phyloP scores from a whole-genome alignment of 2,888 invertebrate species.

The Brenthis ino region DNA sequence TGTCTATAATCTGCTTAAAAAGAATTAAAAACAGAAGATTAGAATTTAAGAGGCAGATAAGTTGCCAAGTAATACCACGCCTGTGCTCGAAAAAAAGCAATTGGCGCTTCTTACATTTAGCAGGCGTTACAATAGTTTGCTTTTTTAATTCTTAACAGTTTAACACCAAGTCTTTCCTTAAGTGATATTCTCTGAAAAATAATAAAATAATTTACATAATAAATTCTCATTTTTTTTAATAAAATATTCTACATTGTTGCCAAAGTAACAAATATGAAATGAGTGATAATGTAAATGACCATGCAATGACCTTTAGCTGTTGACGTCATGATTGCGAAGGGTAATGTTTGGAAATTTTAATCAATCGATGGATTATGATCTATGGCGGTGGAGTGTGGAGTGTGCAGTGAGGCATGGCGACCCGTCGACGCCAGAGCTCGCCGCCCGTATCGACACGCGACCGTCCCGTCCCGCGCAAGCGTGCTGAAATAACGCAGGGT shows the following conservation, averaged over 20 bases:
- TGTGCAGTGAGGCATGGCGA: slow-evolving; percentile 54
- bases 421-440: slow-evolving; percentile 62
- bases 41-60: neutral
- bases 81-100: slow-evolving; percentile 22
- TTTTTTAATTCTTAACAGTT: too few relatives aligned
- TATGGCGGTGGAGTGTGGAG: slow-evolving; percentile 25
- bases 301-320: slow-evolving; percentile 15
- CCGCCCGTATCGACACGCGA: slow-evolving; percentile 47
- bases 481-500: slow-evolving; percentile 46
- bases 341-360: slow-evolving; percentile 27
- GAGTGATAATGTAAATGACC: slow-evolving; percentile 10
- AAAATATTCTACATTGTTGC: neutral
- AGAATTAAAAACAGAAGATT: too few relatives aligned
- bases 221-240: too few relatives aligned
- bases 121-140: slow-evolving; percentile 8
- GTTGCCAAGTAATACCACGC: slow-evolving; percentile 17
- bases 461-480: slow-evolving; percentile 59
- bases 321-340: slow-evolving; percentile 31
- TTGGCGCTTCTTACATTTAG: slow-evolving; percentile 3
- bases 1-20: too few relatives aligned
- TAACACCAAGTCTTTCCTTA: too few relatives aligned
- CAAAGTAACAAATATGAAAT: neutral
- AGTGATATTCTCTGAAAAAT: too few relatives aligned
- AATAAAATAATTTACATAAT: too few relatives aligned
- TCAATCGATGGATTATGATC: slow-evolving; percentile 43